These are phyloP conservation scores for Celastrina argiolus DNA, from an alignment of 2,888 invertebrate species.

Conservation along the genomic window DNA sequence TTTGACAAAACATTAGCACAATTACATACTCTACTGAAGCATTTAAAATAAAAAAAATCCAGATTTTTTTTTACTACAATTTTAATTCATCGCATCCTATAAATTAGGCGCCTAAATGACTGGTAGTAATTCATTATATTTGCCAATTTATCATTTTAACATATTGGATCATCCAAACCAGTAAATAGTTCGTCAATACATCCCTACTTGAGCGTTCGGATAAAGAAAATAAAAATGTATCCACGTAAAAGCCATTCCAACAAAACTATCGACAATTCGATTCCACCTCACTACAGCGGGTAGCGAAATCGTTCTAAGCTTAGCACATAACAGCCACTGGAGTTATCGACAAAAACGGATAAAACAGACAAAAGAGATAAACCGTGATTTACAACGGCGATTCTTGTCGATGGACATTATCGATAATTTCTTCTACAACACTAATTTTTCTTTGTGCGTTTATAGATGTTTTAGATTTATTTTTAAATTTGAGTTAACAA, in stretches of 20 bases:
- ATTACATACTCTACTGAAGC: too few relatives aligned
- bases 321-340: slow-evolving; percentile 21
- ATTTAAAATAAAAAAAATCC: too few relatives aligned
- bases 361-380: slow-evolving; percentile 17
- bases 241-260: background rate
- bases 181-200: too few relatives aligned
- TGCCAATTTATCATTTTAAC: too few relatives aligned
- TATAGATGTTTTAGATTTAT: background rate
- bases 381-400: slow-evolving; percentile 10
- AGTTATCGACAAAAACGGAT: slow-evolving; percentile 22
- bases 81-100: too few relatives aligned
- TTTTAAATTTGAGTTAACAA: too few relatives aligned
- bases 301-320: slow-evolving; percentile 18
- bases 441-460: background rate
- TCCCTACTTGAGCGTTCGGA: background rate
- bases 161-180: too few relatives aligned
- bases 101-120: too few relatives aligned
- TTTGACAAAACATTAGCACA: too few relatives aligned
- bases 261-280: background rate
- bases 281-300: background rate
- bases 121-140: too few relatives aligned
- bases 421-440: slow-evolving; percentile 6
- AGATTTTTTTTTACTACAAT: too few relatives aligned
- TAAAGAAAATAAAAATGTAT: background rate
- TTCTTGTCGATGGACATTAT: slow-evolving; percentile 3